Evolutionary conservation across 2,113 vertebrate genomes (phyloP).

Genomic region (Colaptes auratus): DNA sequence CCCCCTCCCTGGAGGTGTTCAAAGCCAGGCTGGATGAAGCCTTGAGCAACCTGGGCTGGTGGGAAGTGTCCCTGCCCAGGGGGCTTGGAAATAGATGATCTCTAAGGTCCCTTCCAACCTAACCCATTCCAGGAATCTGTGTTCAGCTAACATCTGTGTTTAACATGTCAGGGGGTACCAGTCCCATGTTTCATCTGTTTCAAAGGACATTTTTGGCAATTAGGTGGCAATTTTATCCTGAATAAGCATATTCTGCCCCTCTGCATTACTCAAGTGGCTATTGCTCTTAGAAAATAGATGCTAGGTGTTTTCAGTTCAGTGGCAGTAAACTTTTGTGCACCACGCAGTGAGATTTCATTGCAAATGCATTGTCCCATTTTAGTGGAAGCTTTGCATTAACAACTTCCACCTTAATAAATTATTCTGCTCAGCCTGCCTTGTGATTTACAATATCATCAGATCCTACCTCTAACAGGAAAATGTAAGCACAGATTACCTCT

Average conservation of each 20-base stretch:
- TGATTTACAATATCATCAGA: neutral
- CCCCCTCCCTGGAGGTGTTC: too few relatives aligned
- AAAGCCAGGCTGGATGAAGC: too few relatives aligned
- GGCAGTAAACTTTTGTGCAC: neutral
- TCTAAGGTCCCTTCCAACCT: too few relatives aligned
- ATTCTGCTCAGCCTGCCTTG: slow-evolving; percentile 7
- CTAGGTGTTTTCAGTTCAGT: neutral
- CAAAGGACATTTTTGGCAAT: slow-evolving; percentile 27
- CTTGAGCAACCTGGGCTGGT: too few relatives aligned
- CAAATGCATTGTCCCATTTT: slow-evolving; percentile 17
- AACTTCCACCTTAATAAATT: slow-evolving; percentile 21
- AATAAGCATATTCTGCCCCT: slow-evolving; percentile 37
- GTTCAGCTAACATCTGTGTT: neutral
- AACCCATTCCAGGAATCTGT: too few relatives aligned
- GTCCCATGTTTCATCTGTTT: neutral
- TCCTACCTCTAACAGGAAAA: slow-evolving; percentile 32
- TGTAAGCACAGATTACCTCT: slow-evolving; percentile 42
- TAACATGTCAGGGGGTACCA: neutral
- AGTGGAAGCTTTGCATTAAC: slow-evolving; percentile 32
- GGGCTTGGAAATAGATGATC: too few relatives aligned
- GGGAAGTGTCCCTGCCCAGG: too few relatives aligned
- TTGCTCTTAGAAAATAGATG: neutral
- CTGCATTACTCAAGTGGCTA: neutral
- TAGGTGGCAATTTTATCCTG: neutral
- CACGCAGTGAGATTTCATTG: neutral